These are phyloP conservation scores for Octopus bimaculoides DNA, from an alignment of 1,140 invertebrate species.

Conservation along the genomic window DNA sequence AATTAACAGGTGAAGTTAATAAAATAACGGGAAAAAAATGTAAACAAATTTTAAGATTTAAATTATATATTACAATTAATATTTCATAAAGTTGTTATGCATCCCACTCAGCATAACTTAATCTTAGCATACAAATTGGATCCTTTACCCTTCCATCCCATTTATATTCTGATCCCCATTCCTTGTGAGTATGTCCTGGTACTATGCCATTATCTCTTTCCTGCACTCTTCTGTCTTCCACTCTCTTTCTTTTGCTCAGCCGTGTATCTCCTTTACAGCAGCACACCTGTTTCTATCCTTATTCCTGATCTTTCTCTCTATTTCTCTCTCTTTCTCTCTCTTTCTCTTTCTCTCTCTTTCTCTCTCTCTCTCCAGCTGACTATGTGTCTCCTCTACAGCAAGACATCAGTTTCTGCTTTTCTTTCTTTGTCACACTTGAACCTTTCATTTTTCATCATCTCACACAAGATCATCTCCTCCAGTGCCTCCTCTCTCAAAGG, in stretches of 20 bases:
- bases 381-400: background rate
- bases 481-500: background rate
- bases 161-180: too few species aligned
- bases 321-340: constrained; percentile 11
- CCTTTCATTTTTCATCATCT: background rate
- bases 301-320: background rate
- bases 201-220: background rate
- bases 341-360: constrained; percentile 16
- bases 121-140: too few species aligned
- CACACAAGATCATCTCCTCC: background rate
- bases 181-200: too few species aligned
- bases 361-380: background rate
- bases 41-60: too few species aligned
- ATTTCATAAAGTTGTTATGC: too few species aligned
- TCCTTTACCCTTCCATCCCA: too few species aligned
- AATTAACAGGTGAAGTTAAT: too few species aligned
- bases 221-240: background rate
- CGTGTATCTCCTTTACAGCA: background rate
- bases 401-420: background rate
- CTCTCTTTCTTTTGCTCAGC: background rate
- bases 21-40: too few species aligned
- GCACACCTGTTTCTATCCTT: background rate
- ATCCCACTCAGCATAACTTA: too few species aligned
- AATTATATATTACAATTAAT: too few species aligned
- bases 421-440: background rate